These are phyloP conservation scores for human (Homo sapiens) DNA, from an alignment of 2,113 vertebrate genomes.

Conservation along the genomic window DNA sequence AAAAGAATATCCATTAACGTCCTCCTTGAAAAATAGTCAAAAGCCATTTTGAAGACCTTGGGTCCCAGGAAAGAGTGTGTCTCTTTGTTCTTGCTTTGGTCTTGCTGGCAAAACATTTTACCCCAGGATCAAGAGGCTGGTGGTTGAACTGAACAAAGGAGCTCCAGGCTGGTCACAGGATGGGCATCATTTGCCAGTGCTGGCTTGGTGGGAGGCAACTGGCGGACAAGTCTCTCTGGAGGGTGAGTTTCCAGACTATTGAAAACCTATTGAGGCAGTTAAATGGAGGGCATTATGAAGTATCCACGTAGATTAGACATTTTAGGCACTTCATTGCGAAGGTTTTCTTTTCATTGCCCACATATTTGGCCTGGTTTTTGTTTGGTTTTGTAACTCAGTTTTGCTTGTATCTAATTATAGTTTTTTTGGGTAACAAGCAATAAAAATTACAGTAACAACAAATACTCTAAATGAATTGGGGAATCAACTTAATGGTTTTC, in stretches of 20 bases:
- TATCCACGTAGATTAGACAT: not conserved
- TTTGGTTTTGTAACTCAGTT: not conserved
- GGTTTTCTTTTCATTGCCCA: not conserved
- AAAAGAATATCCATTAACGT: slow-evolving; percentile 25
- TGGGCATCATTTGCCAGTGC: no score
- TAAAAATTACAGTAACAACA: not conserved
- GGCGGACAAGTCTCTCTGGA: not conserved
- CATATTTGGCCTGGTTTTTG: not conserved
- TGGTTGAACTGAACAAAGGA: not conserved
- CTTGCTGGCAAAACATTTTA: not conserved
- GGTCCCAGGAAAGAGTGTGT: not conserved
- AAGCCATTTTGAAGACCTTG: slow-evolving; percentile 39
- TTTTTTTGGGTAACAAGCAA: not conserved
- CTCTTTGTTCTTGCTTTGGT: slow-evolving; percentile 19
- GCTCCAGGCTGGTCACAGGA: not conserved
- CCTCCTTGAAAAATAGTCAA: slow-evolving; percentile 31
- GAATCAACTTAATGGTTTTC: not conserved
- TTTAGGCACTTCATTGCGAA: not conserved
- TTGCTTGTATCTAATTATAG: not conserved
- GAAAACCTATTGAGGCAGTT: not conserved
- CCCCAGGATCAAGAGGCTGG: not conserved
- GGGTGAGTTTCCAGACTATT: not conserved
- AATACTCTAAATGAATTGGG: not conserved
- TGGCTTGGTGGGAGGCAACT: not conserved
- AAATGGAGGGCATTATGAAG: not conserved